Evolutionary conservation across 2,113 vertebrate genomes (phyloP), one percentile per base, ranked within the genome.

Genomic region (Hipposideros armiger): DNA sequence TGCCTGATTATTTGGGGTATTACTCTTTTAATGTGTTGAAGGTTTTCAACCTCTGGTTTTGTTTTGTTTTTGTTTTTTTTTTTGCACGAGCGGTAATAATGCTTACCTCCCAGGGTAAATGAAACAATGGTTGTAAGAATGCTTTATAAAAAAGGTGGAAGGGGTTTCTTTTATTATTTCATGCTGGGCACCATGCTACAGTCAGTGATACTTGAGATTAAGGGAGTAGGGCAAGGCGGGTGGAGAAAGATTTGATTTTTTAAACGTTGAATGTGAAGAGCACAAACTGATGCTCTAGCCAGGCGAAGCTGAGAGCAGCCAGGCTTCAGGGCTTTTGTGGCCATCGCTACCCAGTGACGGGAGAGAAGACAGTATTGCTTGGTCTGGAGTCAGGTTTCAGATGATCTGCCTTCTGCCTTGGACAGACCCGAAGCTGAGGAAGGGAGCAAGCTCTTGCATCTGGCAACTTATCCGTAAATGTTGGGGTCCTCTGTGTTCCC

Each of bases 371-470:
- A 22, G 20, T 40, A 22, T 45, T 62, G 52, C 58, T 72, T 56
- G 50, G 62, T 62, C 56, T 64, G 56, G 73, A 47, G 32, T 95
- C 87, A 87, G 87, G 81, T 95, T 96, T 94, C 95, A 95, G 62
- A 72, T 86, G 82, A 42, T 62, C 17, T 69, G 84, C 62, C 36
- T 82, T 92, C 56, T 83, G 74, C 60, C 11, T 58, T 4, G 4
- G 24, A 87, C 47, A 81, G 90, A 89, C 78, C 92, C 69, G 78
- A 26, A 56, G 54, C 86, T 14, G 42, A 52, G 50, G 50, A 42
- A 77, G 50, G 50, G 69, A 73, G 36, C 30, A 4, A 36, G 42
- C 52, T 91, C 60, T 77, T 47, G 62, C 76, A 26, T 81, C 30
- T 32, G 26, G 85, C 58, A 40, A 62, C 76, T 78, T 80, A 11